A percentile compares a stretch with the other conserved stretches of the same genome.
Conservation (phyloP, 2,888 invertebrate species). For the Amphipoea oculea region DNA sequence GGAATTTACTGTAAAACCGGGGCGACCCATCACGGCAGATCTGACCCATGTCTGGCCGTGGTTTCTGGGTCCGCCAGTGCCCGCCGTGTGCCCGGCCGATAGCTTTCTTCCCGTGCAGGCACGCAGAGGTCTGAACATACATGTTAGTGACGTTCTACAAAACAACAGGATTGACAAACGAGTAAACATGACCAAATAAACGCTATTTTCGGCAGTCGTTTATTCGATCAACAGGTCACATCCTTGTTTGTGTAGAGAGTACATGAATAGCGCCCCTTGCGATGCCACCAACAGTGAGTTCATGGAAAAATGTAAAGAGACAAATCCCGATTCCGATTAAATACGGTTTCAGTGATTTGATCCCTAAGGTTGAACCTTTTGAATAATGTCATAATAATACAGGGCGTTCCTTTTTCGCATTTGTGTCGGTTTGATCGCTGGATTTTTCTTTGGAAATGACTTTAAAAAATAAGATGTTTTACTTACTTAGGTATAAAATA, state of each 20-base stretch:
- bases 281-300: background rate
- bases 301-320: background rate
- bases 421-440: background rate
- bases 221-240: background rate
- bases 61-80: background rate
- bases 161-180: background rate
- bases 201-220: background rate
- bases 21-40: background rate
- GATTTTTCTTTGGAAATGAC: background rate
- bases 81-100: background rate
- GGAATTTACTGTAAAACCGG: background rate
- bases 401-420: background rate
- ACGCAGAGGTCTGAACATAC: background rate
- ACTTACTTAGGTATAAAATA: background rate
- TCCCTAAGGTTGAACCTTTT: background rate
- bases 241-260: constrained; percentile 1
- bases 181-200: background rate
- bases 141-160: background rate
- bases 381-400: background rate
- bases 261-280: background rate
- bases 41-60: background rate
- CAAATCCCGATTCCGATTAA: constrained; percentile 1
- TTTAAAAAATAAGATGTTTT: background rate
- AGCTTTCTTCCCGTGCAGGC: too few relatives aligned
- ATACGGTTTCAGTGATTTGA: constrained; percentile 3